Evolutionary conservation across 2,888 invertebrate species (phyloP).

Genomic region (Trachelus stipa): DNA sequence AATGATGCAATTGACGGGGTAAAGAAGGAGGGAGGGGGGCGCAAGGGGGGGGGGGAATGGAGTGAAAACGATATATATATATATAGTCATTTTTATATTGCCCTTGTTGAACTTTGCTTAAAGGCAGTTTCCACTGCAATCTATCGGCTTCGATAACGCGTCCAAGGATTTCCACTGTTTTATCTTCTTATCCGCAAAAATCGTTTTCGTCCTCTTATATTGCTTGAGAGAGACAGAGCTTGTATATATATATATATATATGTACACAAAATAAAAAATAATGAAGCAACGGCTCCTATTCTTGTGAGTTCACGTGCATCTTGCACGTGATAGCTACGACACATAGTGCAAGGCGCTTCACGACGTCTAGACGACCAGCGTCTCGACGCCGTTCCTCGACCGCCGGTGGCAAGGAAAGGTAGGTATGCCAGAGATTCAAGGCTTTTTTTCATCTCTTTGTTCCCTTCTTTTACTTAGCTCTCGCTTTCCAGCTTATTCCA

Average conservation of each 20-base stretch:
- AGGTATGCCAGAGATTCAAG: background rate
- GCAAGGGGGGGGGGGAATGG: no score
- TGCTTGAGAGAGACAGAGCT: background rate
- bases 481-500: background rate
- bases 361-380: background rate
- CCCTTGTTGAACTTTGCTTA: background rate
- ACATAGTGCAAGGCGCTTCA: background rate
- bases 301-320: background rate
- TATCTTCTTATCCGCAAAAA: background rate
- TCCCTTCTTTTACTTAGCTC: background rate
- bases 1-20: no score
- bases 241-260: background rate
- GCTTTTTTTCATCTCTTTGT: background rate
- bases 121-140: background rate
- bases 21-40: accelerated
- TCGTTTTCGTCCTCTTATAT: background rate
- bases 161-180: background rate
- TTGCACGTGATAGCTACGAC: background rate
- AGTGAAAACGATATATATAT: background rate
- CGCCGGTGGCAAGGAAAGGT: background rate
- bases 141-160: background rate
- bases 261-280: no score
- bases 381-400: background rate
- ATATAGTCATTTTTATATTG: background rate
- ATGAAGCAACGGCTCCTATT: background rate